A percentile compares a stretch with the other conserved stretches of the same genome.
Evolutionary conservation across 2,113 vertebrate species (phyloP).

Genomic region (Megalops atlanticus): DNA sequence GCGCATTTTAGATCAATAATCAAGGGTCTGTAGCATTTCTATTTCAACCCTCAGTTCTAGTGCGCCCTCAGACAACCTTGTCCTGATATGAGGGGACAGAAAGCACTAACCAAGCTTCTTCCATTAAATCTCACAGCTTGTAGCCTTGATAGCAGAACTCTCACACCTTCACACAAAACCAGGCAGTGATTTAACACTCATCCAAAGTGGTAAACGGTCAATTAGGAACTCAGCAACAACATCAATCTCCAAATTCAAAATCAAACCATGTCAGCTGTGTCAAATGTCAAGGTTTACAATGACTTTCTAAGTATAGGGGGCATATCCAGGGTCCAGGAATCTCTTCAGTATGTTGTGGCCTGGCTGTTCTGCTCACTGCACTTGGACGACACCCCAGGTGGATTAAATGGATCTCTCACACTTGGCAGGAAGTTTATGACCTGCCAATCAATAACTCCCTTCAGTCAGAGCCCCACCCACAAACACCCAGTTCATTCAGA

Average conservation of each 20-base stretch:
- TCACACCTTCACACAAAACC: slow-evolving; percentile 21
- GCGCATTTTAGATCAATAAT: background rate
- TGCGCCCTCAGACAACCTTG: background rate
- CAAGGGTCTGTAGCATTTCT: background rate
- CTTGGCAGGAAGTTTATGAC: slow-evolving; percentile 41
- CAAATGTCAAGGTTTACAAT: slow-evolving; percentile 69
- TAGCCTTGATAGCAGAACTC: slow-evolving; percentile 28
- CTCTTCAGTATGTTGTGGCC: slow-evolving; percentile 54
- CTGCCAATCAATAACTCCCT: background rate
- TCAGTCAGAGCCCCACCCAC: background rate
- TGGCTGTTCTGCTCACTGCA: slow-evolving; percentile 52
- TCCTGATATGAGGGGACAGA: slow-evolving; percentile 9
- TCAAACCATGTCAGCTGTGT: slow-evolving; percentile 53
- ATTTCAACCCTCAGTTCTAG: background rate
- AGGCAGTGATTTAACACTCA: slow-evolving; percentile 38
- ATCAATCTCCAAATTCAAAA: slow-evolving; percentile 40
- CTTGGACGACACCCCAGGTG: slow-evolving; percentile 52
- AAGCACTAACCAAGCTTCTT: background rate
- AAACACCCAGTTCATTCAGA: background rate
- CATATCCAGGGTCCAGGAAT: slow-evolving; percentile 53
- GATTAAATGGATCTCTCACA: slow-evolving; percentile 62
- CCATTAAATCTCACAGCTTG: slow-evolving; percentile 40
- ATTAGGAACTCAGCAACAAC: slow-evolving; percentile 44
- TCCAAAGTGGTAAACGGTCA: slow-evolving; percentile 47
- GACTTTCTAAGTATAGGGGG: slow-evolving; percentile 64